Base-by-base conservation (phyloP, 2,888 invertebrate genomes). In the Pyrgus malvae region DNA sequence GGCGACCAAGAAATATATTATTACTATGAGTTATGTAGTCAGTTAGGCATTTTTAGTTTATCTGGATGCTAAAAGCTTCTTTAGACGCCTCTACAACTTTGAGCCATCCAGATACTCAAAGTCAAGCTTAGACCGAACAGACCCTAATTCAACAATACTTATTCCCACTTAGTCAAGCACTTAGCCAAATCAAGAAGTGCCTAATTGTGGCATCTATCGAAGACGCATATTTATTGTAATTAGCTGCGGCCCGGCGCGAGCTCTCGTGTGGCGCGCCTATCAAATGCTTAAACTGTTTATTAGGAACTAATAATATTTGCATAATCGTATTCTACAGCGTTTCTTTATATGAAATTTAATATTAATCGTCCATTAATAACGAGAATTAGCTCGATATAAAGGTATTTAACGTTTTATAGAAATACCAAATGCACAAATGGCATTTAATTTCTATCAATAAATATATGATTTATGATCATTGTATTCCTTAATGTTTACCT, bases 221-320 rank as follows among this genome's bases (percentile, higher is more conserved):
- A 16, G 3, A 37, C 37, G 16, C 17, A 35, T 88, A 87, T 45
- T 88, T 89, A 89, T 89, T 88, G 80, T 88, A 89, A 89, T 86
- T 86, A 87, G 61, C 57, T 55, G 31, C 58, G 58, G 49, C 42
- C 58, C 8, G 17, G 42, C 42, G n/a, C 44, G 41, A 54, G 50
- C 57, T 60, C 70, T 69, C 74, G 81, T 78, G 83, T 74, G 78
- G 78, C 76, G 76, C 74, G 74, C 73, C 74, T 77, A 82, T 85
- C 81, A 79, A 78, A 77, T 75, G 69, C 74, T 79, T 78, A 78
- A 84, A 87, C 80, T 79, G 82, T 83, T 81, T 87, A 87, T 86
- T 86, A 86, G 77, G 78, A 86, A 85, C 82, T 79, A 83, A 87
- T 88, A 76, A 78, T 86, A 89, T 89, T 89, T 86, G 86, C 87